These are phyloP conservation scores for Chromis chromis DNA, from an alignment of 2,797 vertebrate genomes.

Conservation along the genomic window DNA sequence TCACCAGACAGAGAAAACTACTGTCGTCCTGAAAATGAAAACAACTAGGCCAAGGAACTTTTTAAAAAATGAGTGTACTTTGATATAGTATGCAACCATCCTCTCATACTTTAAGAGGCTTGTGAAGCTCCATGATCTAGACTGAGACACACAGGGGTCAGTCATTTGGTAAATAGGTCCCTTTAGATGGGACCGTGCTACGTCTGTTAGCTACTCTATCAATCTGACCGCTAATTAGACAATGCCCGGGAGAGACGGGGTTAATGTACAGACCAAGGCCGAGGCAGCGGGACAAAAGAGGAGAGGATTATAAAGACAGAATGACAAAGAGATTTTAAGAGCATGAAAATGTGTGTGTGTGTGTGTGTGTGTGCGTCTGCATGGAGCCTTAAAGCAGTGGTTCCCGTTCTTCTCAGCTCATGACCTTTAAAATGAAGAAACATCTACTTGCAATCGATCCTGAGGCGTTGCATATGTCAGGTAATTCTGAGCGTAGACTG, in stretches of 20 bases:
- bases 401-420: not conserved
- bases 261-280: constrained; percentile 24
- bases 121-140: not conserved
- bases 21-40: constrained; percentile 21
- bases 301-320: constrained; percentile 17
- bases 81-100: constrained; percentile 2
- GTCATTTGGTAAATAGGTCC: constrained; percentile 39
- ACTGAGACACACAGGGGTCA: constrained; percentile 14
- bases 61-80: constrained; percentile 17
- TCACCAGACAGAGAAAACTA: constrained; percentile 26
- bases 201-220: constrained; percentile 28
- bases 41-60: constrained; percentile 16
- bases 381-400: constrained; percentile 1
- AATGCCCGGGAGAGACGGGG: constrained; percentile 24
- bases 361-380: not conserved
- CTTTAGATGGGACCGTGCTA: not conserved
- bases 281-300: constrained; percentile 10
- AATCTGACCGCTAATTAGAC: constrained; percentile 52
- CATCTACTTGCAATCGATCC: not conserved
- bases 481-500: no score
- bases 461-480: no score
- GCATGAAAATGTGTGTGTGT: not conserved
- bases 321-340: constrained; percentile 9
- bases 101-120: constrained; percentile 1
- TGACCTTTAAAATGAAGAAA: constrained; percentile 23